Conservation (phyloP, 2,113 vertebrate species). For the Atrichornis clamosus region DNA sequence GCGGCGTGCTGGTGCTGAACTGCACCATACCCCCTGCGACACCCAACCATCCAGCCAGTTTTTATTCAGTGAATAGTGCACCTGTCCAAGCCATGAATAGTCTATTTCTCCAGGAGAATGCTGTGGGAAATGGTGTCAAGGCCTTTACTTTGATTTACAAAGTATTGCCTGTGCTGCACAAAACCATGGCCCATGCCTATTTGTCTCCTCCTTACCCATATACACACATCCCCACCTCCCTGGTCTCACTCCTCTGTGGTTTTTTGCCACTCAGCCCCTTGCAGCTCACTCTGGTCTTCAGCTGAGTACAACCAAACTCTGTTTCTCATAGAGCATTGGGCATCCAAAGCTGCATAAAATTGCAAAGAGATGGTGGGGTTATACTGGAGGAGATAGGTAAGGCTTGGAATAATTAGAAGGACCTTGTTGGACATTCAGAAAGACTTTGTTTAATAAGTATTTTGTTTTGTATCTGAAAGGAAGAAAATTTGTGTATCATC, state of each 20-base stretch:
- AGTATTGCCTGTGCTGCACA: not conserved
- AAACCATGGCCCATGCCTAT: not conserved
- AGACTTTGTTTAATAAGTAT: not conserved
- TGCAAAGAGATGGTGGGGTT: not conserved
- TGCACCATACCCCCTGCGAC: no score
- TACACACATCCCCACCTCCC: not conserved
- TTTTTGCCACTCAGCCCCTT: not conserved
- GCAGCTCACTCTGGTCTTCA: not conserved
- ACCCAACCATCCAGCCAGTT: not conserved
- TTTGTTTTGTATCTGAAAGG: not conserved
- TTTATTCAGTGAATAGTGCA: not conserved
- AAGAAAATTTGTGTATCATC: not conserved
- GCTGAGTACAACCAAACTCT: not conserved
- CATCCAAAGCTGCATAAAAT: not conserved
- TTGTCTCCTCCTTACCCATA: not conserved
- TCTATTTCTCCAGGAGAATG: not conserved
- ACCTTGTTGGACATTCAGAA: not conserved
- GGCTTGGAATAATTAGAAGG: not conserved
- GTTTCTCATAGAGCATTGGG: not conserved
- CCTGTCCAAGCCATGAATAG: not conserved
- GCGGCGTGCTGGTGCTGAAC: no score
- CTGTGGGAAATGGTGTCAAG: not conserved
- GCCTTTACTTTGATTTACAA: not conserved
- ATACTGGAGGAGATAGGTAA: not conserved
- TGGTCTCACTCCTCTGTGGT: not conserved